phyloP scores from a whole-genome alignment of 2,888 invertebrate genomes.

The Patella ulyssiponensis region DNA sequence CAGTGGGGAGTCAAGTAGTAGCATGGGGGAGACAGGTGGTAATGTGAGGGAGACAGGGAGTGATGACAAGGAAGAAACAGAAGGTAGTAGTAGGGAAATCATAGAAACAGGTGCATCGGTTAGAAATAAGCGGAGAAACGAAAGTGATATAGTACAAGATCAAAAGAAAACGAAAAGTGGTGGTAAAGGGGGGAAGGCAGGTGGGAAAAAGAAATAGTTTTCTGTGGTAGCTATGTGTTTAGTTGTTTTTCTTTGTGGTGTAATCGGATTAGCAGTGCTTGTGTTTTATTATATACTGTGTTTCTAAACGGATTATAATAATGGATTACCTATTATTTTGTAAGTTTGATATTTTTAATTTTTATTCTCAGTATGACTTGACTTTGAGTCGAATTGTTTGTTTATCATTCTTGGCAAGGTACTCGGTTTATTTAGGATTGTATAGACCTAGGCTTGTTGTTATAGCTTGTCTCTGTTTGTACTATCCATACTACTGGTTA shows the following conservation, averaged over 20 bases:
- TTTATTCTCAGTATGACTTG: too few species aligned
- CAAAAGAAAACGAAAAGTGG: neutral
- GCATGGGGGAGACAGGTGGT: neutral
- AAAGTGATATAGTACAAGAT: neutral
- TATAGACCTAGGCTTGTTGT: too few species aligned
- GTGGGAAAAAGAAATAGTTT: neutral
- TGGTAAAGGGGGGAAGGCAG: neutral
- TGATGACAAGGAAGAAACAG: neutral
- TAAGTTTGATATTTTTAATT: too few species aligned
- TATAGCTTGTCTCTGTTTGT: too few species aligned
- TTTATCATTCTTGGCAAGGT: too few species aligned
- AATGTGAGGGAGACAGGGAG: neutral
- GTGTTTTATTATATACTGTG: too few species aligned
- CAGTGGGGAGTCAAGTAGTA: neutral
- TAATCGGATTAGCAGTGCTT: too few species aligned
- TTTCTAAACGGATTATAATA: too few species aligned
- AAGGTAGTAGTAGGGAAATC: neutral
- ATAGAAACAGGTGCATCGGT: fast-evolving
- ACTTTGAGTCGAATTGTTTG: too few species aligned
- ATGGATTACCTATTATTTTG: too few species aligned
- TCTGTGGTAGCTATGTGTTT: neutral
- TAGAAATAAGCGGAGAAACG: neutral
- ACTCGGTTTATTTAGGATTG: too few species aligned
- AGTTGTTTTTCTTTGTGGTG: neutral
- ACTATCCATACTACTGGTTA: too few species aligned